phyloP scores from a whole-genome alignment of 2,113 vertebrate species.

The Spilogale gracilis region DNA sequence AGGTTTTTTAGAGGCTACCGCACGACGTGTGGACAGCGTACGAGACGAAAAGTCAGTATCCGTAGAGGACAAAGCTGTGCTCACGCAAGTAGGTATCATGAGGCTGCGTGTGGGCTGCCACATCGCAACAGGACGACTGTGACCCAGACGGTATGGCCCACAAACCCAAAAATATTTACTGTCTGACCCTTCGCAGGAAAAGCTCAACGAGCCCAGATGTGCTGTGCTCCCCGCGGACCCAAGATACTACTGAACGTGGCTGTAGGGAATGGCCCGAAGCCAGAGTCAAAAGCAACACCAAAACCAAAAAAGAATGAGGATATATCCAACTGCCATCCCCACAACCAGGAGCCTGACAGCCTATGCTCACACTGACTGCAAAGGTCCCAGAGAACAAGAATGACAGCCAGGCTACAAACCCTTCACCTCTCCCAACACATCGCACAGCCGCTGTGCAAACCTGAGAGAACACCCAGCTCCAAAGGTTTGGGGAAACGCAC shows the following conservation, averaged over 20 bases:
- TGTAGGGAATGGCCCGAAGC: no score
- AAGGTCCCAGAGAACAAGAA: neutral
- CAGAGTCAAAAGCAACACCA: neutral
- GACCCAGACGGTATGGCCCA: accelerated
- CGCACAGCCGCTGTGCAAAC: accelerated
- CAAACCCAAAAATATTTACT: accelerated
- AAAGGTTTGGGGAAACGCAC: accelerated
- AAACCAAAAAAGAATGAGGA: neutral
- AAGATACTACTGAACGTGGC: accelerated
- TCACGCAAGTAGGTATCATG: accelerated
- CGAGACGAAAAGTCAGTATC: accelerated
- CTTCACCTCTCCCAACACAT: neutral
- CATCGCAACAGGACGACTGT: accelerated
- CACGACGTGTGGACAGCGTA: accelerated
- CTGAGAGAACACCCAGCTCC: neutral
- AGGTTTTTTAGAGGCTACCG: neutral
- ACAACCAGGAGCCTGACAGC: no score
- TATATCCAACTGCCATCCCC: neutral
- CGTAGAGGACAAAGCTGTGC: neutral
- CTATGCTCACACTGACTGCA: accelerated
- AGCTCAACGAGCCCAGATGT: accelerated
- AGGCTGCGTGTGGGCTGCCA: neutral
- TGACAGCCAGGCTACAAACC: accelerated
- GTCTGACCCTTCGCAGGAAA: neutral
- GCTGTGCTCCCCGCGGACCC: accelerated